These are phyloP conservation scores for Botia kubotai DNA, from an alignment of 2,797 vertebrate genomes.

Conservation along the genomic window DNA sequence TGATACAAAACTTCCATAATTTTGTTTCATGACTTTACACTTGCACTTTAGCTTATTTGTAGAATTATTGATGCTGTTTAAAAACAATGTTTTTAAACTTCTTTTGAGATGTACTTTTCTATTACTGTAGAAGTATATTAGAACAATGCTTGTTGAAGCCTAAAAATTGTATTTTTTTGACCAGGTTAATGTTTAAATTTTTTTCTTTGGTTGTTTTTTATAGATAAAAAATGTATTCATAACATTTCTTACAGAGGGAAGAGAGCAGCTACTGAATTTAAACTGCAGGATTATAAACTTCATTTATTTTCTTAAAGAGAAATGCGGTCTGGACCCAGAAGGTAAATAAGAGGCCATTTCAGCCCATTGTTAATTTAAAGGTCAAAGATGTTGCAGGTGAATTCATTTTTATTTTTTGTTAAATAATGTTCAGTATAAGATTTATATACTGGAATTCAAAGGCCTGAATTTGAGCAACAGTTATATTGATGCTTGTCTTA, in stretches of 20 bases:
- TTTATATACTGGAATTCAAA: no score
- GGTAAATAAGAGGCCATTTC: slow-evolving; percentile 57
- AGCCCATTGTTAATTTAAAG: no score
- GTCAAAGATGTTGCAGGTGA: no score
- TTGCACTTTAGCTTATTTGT: not conserved
- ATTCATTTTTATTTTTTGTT: no score
- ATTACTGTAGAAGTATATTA: not conserved
- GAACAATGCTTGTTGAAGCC: not conserved
- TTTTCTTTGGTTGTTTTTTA: not conserved
- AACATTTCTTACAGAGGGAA: slow-evolving; percentile 65
- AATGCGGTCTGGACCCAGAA: slow-evolving; percentile 68
- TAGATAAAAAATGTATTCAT: not conserved
- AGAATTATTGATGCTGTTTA: not conserved
- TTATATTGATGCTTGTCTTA: not conserved
- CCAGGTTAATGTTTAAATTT: not conserved
- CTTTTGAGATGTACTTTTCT: not conserved
- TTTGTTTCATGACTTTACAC: not conserved
- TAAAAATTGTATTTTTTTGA: not conserved
- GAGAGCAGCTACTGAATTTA: slow-evolving; percentile 73
- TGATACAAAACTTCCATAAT: not conserved
- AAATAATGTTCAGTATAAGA: no score
- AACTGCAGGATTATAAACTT: slow-evolving; percentile 77
- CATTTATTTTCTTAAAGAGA: slow-evolving; percentile 71
- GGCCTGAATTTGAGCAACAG: no score
- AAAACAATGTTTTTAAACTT: not conserved